Conservation (phyloP, 2,888 invertebrate species). For the Galeruca laticollis region DNA sequence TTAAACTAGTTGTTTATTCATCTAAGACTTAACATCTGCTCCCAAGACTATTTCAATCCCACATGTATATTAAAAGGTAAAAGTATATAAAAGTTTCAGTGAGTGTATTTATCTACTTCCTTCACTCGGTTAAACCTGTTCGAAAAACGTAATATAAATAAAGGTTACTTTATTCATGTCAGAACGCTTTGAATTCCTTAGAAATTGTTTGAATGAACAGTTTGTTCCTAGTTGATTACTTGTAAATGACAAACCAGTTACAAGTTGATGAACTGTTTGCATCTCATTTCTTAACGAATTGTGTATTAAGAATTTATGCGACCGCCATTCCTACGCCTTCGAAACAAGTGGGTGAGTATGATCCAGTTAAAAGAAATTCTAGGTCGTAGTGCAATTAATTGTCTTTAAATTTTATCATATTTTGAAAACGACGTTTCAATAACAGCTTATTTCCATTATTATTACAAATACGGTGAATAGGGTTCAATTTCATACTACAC, state of each 20-base stretch:
- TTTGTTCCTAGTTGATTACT: constrained; percentile 25
- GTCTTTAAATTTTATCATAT: neutral
- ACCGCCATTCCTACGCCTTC: constrained; percentile 9
- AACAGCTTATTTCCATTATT: neutral
- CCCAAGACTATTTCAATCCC: neutral
- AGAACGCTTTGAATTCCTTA: constrained; percentile 1
- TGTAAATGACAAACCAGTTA: constrained; percentile 24
- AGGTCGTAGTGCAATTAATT: neutral
- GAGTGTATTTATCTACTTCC: neutral
- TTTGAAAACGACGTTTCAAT: neutral
- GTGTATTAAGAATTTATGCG: constrained; percentile 15
- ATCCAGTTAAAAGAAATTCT: neutral
- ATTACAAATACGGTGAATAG: too few species aligned
- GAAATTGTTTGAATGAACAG: constrained; percentile 7
- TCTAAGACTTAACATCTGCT: neutral
- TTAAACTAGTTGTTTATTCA: too few species aligned
- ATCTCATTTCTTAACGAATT: constrained; percentile 14
- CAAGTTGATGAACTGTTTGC: constrained; percentile 25
- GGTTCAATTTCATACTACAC: too few species aligned
- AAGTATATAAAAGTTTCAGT: constrained; percentile 37
- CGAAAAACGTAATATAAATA: constrained; percentile 19
- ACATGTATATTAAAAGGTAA: constrained; percentile 22
- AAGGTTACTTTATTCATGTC: neutral
- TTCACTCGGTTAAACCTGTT: neutral
- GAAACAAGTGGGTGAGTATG: constrained; percentile 1